Evolutionary conservation across 2,888 invertebrate species (phyloP), one percentile per base, ranked within the genome.

Genomic region (Coenonympha arcania): DNA sequence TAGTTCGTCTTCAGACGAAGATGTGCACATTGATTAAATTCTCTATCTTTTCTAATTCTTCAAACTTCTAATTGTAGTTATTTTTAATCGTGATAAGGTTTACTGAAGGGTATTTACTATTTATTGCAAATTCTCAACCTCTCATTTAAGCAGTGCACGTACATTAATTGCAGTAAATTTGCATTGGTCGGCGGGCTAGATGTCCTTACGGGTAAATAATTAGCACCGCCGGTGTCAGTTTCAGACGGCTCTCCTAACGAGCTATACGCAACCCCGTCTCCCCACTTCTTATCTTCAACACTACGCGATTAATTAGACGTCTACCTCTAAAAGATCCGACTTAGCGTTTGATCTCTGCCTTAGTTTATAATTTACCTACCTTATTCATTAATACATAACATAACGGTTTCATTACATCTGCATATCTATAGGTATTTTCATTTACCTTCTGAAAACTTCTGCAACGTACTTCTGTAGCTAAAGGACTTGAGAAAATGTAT

Each of bases 201-300:
- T 69, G 75, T 79, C 76, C 76, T 77, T 69, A 59, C 67, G 64
- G 71, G 71, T 78, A 82, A 83, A 76, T 81, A 85, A 85, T 84
- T 84, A 83, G 78, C 76, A 63, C 59, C 56, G 63, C 54, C 60
- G 79, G 83, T 84, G 84, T 84, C 84, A 84, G 68, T 80, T 83
- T 79, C 84, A 84, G 83, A 80, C 71, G 69, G 58, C 56, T 59
- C 60, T 69, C 61, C 76, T 82, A 83, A 82, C 81, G 77, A 83
- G 77, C 68, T 69, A 69, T 70, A 71, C 70, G 71, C 69, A 62
- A 63, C 61, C 51, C 56, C 54, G 3, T 56, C 58, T 55, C 54
- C 56, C 57, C 55, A 56, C 60, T 61, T 61, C 59, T 62, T 63
- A 61, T 57, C 60, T 63, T 58, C 62, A 60, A 60, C 60, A 55